Conservation (phyloP, 2,888 invertebrate species). For the Mesochorus sp. region DNA sequence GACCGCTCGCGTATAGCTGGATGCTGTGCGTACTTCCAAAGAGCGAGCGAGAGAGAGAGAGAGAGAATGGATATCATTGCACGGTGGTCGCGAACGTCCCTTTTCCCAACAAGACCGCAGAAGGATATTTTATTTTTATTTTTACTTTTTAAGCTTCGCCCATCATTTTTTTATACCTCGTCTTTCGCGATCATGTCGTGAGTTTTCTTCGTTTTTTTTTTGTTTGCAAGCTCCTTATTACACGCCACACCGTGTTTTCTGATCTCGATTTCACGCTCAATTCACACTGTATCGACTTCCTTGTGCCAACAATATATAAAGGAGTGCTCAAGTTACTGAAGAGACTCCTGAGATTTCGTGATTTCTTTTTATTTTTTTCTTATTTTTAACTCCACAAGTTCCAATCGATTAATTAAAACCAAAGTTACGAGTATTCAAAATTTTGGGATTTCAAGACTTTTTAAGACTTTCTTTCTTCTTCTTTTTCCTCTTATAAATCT, state of each 20-base stretch:
- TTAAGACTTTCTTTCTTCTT: background rate
- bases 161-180: background rate
- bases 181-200: background rate
- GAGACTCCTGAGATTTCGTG: background rate
- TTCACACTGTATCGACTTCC: conserved; percentile 33
- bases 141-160: background rate
- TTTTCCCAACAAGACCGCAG: conserved; percentile 57
- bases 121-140: conserved; percentile 29
- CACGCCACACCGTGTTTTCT: conserved; percentile 15
- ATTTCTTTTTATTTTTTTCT: background rate
- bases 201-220: conserved; percentile 4
- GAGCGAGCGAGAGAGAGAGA: background rate
- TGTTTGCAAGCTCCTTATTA: conserved; percentile 6
- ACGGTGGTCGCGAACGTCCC: conserved; percentile 58
- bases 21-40: background rate
- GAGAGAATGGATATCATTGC: conserved; percentile 35
- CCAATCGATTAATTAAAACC: no score
- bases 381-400: background rate
- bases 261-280: conserved; percentile 52
- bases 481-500: conserved; percentile 49
- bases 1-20: background rate
- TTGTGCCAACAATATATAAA: background rate
- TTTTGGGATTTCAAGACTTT: no score
- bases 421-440: no score
- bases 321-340: background rate